Base-by-base conservation (phyloP, 2,888 invertebrate genomes). In the Rotaria macrura region DNA sequence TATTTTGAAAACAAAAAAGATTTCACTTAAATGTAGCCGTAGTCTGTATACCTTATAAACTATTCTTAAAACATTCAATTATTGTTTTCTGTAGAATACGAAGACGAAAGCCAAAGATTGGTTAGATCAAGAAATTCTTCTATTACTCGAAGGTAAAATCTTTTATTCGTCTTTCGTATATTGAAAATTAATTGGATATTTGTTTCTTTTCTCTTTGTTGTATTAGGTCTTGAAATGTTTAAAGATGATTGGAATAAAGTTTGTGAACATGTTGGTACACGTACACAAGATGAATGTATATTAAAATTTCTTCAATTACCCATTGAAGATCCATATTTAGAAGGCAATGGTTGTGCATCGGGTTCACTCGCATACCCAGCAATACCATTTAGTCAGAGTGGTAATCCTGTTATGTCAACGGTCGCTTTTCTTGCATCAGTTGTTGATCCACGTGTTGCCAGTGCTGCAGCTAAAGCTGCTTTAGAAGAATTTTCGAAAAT, bases 211-310 rank as follows among this genome's bases (percentile, higher is more conserved):
- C n/a, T n/a, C n/a, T n/a, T n/a, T n/a, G n/a, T n/a, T n/a, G n/a
- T n/a, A n/a, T 20, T 34, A 79, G 98, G 95, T 2, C 91, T 99
- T 88, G 99, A 99, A 92, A 94, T 99, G 93, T 97, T 96, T 92
- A 97, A 97, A 90, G 99, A 99, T 91, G 99, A 99, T 91, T 99
- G 99, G 99, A 99, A 99, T 92, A 95, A 98, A 91, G 95, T 91
- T 38, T 91, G 92, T 87, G 98, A 99, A 90, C 99, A 99, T 91
- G 98, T 99, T 0, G 98, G 97, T 83, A 95, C 96, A 52, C 93
- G 99, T 83, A 98, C 97, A 0, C 99, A 99, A 91, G 98, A 99
- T 91, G 99, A 99, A 91, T 99, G 99, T 91, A 99, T 99, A 89
- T 92, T 99, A 88, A 97, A 98, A 91, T 99, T 99, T 92, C 92